Evolutionary conservation across 1,140 invertebrate genomes (phyloP).

Genomic region (Drosophila baimaii): DNA sequence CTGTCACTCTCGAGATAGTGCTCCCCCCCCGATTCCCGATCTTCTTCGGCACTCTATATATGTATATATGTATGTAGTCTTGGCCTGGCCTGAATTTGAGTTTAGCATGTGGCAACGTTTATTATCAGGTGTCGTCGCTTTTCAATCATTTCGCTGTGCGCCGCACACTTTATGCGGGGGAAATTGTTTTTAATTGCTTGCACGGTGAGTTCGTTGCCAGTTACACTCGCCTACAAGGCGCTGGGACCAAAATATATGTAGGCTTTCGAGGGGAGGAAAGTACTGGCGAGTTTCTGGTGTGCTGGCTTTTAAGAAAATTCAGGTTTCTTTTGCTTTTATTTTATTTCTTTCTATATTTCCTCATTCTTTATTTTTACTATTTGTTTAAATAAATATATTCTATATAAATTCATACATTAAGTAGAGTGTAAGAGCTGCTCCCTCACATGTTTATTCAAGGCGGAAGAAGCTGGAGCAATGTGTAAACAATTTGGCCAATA

Average conservation of each 20-base stretch:
- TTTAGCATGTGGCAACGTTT: conserved; percentile 54
- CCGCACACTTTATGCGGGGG: conserved; percentile 33
- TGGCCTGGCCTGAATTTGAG: conserved; percentile 46
- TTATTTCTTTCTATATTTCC: too few relatives aligned
- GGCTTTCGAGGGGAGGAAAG: not conserved
- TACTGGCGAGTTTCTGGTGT: not conserved
- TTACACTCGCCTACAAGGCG: conserved; percentile 2
- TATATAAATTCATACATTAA: too few relatives aligned
- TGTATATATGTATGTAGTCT: too few relatives aligned
- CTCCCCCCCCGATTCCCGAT: not conserved
- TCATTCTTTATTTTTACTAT: too few relatives aligned
- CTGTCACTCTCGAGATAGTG: conserved; percentile 28
- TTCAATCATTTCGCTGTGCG: conserved; percentile 51
- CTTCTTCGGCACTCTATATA: not conserved
- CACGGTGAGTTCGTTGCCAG: not conserved
- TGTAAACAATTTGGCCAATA: conserved; percentile 58
- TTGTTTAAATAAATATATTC: not conserved
- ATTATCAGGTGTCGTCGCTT: conserved; percentile 67
- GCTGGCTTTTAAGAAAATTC: too few relatives aligned
- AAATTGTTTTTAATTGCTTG: conserved; percentile 61
- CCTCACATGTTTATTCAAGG: conserved; percentile 14
- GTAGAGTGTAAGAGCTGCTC: not conserved
- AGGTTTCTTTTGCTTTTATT: too few relatives aligned
- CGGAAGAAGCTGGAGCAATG: conserved; percentile 41
- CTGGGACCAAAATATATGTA: not conserved